Base-by-base conservation (phyloP, 23 tunicate species). In the Styela plicata region DNA sequence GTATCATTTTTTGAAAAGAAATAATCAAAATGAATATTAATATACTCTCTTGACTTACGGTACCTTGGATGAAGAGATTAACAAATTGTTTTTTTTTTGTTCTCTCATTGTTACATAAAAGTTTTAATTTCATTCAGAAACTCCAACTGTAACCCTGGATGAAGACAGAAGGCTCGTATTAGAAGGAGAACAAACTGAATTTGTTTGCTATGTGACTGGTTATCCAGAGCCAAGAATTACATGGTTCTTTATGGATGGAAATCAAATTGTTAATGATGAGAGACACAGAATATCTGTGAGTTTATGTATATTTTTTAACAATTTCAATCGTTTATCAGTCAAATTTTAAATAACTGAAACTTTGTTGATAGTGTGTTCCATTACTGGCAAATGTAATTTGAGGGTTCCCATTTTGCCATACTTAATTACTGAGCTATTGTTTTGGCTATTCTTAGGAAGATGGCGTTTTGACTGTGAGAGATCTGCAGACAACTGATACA, bases 131-230 rank as follows among this genome's bases (percentile, higher is more conserved):
- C 17, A 31, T 74, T 74, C 69, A 76, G 81, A 76, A 37, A 16
- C 27, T 10, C 81, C 81, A 7, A 23, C 25, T n/a, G 81, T 57
- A 0, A 76, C 16, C 27, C 7, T 76, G 23, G 31, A 36, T 24
- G 97, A 91, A 78, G 52, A 67, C 25, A 82, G 88, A 13, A 64
- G 82, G 74, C 66, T 96, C 34, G 87, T 91, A 1, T 69, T 90
- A 73, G 99, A 96, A 84, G 96, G 94, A 24, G 74, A 87, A n/a
- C 63, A 74, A 18, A 84, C 78, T 31, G 63, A 82, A 2, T 27
- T 93, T 70, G 36, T 44, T 26, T 93, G 98, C 69, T 53, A 37
- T 30, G 89, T 85, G 36, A 87, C 80, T 25, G 99, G 99, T 21
- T 71, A 76, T 17, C 99, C 99, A 24, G 63, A 29, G 24, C 99